Evolutionary conservation across 2,797 vertebrate genomes (phyloP).

Genomic region (Enteromius anoplus): DNA sequence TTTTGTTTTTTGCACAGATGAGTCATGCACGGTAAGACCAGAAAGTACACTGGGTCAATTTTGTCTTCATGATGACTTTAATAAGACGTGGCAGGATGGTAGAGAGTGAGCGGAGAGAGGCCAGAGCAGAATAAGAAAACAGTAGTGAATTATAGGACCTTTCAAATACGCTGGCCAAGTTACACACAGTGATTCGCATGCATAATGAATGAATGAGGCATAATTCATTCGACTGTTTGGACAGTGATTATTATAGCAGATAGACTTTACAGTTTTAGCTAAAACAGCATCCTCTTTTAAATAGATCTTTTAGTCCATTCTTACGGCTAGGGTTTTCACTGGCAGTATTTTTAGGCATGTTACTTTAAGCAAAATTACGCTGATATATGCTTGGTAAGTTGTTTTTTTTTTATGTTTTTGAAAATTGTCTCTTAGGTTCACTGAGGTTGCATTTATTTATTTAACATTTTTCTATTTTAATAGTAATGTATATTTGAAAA

Average conservation of each 20-base stretch:
- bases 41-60: constrained; percentile 5
- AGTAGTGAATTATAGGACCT: constrained; percentile 56
- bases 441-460: neutral
- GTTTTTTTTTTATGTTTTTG: neutral
- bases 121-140: constrained; percentile 54
- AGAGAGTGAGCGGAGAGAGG: constrained; percentile 31
- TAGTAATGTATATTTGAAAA: neutral
- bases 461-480: neutral
- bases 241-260: constrained; percentile 62
- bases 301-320: constrained; percentile 25
- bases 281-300: constrained; percentile 36
- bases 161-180: constrained; percentile 58
- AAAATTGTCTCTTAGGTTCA: neutral
- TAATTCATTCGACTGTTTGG: constrained; percentile 56
- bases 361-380: neutral
- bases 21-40: neutral
- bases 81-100: constrained; percentile 46
- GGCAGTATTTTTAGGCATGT: neutral
- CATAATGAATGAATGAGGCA: constrained; percentile 56
- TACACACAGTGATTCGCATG: constrained; percentile 54
- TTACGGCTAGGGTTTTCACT: neutral
- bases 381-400: neutral
- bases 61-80: constrained; percentile 23
- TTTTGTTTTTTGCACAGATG: neutral
- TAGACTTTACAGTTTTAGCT: constrained; percentile 29